Conservation (phyloP, 1,140 invertebrate genomes). For the Heterodera carotae region DNA sequence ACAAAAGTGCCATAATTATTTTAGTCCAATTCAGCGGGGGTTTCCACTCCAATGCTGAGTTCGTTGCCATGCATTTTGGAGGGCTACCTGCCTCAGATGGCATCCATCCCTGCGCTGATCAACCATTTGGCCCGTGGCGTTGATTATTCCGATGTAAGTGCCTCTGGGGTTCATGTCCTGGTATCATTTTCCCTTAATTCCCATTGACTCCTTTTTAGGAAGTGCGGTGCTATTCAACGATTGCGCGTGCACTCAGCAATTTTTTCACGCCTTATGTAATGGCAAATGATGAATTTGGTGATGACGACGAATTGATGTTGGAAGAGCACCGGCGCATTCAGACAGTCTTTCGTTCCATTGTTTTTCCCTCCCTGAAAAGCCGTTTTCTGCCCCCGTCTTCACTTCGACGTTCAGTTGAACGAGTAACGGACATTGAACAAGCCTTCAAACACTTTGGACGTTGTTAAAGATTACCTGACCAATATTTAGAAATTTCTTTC, state of each 20-base stretch:
- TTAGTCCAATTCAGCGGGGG: not conserved
- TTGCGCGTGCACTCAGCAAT: slow-evolving; percentile 24
- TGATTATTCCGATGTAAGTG: slow-evolving; percentile 31
- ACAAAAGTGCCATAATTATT: not conserved
- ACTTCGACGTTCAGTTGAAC: slow-evolving; percentile 20
- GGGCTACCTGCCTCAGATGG: slow-evolving; percentile 33
- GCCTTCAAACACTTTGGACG: slow-evolving; percentile 71
- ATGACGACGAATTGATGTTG: not conserved
- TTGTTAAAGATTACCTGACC: slow-evolving; percentile 73
- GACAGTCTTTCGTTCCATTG: slow-evolving; percentile 7
- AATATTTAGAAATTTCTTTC: too few relatives aligned
- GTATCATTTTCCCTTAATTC: too few relatives aligned
- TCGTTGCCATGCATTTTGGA: slow-evolving; percentile 34
- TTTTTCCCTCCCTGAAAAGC: slow-evolving; percentile 29
- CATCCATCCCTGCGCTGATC: slow-evolving; percentile 27
- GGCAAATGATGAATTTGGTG: not conserved
- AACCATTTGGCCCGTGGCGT: slow-evolving; percentile 26
- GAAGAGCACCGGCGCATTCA: slow-evolving; percentile 14
- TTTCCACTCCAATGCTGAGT: not conserved
- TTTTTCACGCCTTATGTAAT: slow-evolving; percentile 29
- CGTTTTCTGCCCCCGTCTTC: slow-evolving; percentile 29
- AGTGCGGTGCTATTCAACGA: slow-evolving; percentile 19
- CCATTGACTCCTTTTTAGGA: slow-evolving; percentile 27
- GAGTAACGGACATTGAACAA: slow-evolving; percentile 33
- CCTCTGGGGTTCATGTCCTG: too few relatives aligned